Evolutionary conservation across 2,797 vertebrate species (phyloP).

Genomic region (Austrolebias charrua): DNA sequence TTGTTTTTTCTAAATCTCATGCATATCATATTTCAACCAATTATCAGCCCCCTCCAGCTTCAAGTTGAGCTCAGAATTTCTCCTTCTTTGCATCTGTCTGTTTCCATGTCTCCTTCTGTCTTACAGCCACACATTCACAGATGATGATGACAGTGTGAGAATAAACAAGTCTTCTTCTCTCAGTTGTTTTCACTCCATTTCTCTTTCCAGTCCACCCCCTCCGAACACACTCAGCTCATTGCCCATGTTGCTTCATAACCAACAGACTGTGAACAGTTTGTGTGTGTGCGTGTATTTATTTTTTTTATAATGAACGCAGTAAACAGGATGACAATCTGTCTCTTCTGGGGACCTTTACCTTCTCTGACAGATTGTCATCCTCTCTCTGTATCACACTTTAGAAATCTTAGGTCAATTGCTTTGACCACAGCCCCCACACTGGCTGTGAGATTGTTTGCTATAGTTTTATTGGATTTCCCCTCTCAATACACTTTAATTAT

Average conservation of each 20-base stretch:
- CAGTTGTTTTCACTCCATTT: constrained; percentile 35
- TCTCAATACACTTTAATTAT: constrained; percentile 58
- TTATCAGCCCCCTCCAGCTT: constrained; percentile 2
- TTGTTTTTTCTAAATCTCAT: constrained; percentile 4
- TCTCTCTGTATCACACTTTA: constrained; percentile 57
- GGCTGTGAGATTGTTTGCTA: constrained; percentile 53
- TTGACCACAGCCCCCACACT: constrained; percentile 63
- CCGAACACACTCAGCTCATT: constrained; percentile 11
- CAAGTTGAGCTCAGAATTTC: constrained; percentile 4
- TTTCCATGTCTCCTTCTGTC: constrained; percentile 21
- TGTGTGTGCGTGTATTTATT: constrained; percentile 21
- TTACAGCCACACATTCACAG: constrained; percentile 43
- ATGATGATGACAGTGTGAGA: constrained; percentile 52
- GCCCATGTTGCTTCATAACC: constrained; percentile 46
- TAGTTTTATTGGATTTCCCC: constrained; percentile 63
- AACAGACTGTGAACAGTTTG: constrained; percentile 39
- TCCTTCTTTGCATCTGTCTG: constrained; percentile 7
- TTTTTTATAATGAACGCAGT: constrained; percentile 53
- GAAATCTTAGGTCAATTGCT: constrained; percentile 72
- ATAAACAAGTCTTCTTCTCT: constrained; percentile 50
- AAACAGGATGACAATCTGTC: constrained; percentile 56
- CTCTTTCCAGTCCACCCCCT: constrained; percentile 12
- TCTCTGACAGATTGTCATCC: constrained; percentile 33
- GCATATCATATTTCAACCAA: background rate
- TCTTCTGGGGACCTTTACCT: constrained; percentile 52